Base-by-base conservation (phyloP, 2,888 invertebrate genomes). In the Eupelmus urozonus region DNA sequence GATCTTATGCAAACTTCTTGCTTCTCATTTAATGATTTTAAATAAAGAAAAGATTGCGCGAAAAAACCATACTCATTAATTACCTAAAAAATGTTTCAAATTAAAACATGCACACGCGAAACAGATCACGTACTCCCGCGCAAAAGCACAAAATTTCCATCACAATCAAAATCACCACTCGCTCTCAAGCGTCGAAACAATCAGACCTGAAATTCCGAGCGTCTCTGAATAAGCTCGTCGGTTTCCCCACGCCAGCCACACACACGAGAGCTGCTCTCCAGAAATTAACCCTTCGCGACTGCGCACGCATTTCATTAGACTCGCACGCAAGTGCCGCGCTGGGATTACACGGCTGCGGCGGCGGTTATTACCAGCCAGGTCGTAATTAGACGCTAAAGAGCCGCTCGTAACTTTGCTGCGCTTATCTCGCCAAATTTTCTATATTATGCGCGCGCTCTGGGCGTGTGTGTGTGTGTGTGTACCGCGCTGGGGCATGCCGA, bases 221-320 rank as follows among this genome's bases (percentile, higher is more conserved):
- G 59, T n/a, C n/a, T 53, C 53, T 20, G 20, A 53, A 53, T 20
- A 2, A 18, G 20, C 18, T 18, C 23, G 49, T 42, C 40, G 27
- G 16, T 7, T 51, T 29, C 18, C 20, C n/a, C 55, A 42, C 25
- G 34, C 55, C 76, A 62, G 27, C 45, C 49, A 40, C 69, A 16
- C 55, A 40, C 45, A 51, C 69, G 9, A n/a, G n/a, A n/a, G n/a
- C n/a, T n/a, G n/a, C n/a, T n/a, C n/a, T n/a, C n/a, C n/a, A 34
- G 9, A 18, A 59, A 57, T 42, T 45, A 76, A 60, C 79, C 79
- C 73, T 76, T 79, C 9, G 40, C 45, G 59, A 18, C 23, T 13
- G 51, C 84, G 84, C 84, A 82, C 82, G 84, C 85, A 88, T 88
- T 87, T 88, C 87, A 88, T 87, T 88, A 88, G 84, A 84, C 83